phyloP scores from a whole-genome alignment of 2,888 invertebrate genomes.

The Brassicogethes aeneus region DNA sequence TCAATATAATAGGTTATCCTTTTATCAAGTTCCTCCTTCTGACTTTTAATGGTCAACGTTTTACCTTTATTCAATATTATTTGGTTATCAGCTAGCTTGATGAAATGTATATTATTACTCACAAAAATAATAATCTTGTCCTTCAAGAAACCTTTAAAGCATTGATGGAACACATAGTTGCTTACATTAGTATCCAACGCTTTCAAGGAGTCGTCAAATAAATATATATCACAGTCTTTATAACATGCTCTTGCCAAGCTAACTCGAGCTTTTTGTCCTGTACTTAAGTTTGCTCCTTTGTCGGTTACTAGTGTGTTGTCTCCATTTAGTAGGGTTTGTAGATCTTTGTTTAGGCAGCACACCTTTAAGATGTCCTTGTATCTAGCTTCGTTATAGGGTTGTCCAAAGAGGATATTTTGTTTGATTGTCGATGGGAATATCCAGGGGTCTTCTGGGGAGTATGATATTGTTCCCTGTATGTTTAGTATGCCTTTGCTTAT shows the following conservation, averaged over 20 bases:
- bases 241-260: conserved; percentile 30
- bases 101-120: conserved; percentile 26
- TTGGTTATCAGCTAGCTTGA: conserved; percentile 24
- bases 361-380: conserved; percentile 35
- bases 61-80: conserved; percentile 23
- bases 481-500: conserved; percentile 18
- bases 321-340: conserved; percentile 34
- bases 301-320: conserved; percentile 52
- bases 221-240: conserved; percentile 28
- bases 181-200: conserved; percentile 26
- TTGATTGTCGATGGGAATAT: conserved; percentile 28
- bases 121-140: conserved; percentile 28
- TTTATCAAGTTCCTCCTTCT: conserved; percentile 19
- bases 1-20: conserved; percentile 24
- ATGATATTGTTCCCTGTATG: conserved; percentile 26
- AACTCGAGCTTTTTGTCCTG: conserved; percentile 43
- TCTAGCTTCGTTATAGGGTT: conserved; percentile 28
- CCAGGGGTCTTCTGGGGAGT: conserved; percentile 32
- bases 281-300: conserved; percentile 52
- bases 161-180: conserved; percentile 24
- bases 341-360: conserved; percentile 45
- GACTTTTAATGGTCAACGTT: conserved; percentile 18
- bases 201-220: conserved; percentile 29
- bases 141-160: conserved; percentile 26
- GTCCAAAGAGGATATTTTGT: conserved; percentile 35